phyloP scores from a whole-genome alignment of 2,113 vertebrate genomes.

The Glareola pratincola region DNA sequence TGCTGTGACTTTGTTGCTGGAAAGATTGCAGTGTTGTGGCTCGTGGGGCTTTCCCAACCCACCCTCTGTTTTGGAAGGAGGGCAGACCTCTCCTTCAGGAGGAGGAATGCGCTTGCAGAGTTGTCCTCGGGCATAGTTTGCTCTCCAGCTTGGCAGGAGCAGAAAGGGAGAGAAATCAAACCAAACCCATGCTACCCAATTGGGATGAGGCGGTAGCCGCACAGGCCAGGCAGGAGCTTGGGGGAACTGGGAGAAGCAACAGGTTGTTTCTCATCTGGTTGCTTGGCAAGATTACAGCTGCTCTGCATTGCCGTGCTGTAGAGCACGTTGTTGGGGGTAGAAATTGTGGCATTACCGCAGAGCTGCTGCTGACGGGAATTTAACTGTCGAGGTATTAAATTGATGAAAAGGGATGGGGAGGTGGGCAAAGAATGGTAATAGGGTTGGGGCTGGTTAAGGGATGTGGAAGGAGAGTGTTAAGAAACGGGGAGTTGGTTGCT shows the following conservation, averaged over 20 bases:
- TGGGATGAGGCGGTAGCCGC: neutral
- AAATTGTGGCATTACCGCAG: neutral
- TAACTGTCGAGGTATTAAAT: neutral
- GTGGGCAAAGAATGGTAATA: neutral
- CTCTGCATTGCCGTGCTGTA: neutral
- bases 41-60: fast-evolving
- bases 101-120: neutral
- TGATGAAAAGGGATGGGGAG: neutral
- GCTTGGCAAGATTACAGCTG: neutral
- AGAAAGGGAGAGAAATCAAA: neutral
- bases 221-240: neutral
- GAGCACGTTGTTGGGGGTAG: neutral
- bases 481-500: neutral
- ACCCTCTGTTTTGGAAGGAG: neutral
- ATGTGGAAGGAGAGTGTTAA: neutral
- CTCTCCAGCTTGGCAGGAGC: neutral
- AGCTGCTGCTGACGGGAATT: neutral
- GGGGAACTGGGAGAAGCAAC: neutral
- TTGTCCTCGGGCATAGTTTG: neutral
- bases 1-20: neutral
- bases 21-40: neutral
- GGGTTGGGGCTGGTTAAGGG: neutral
- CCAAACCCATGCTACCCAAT: neutral
- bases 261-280: neutral
- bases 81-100: neutral